These are phyloP conservation scores for Plectropomus leopardus DNA, from an alignment of 2,113 vertebrate species.

Conservation along the genomic window DNA sequence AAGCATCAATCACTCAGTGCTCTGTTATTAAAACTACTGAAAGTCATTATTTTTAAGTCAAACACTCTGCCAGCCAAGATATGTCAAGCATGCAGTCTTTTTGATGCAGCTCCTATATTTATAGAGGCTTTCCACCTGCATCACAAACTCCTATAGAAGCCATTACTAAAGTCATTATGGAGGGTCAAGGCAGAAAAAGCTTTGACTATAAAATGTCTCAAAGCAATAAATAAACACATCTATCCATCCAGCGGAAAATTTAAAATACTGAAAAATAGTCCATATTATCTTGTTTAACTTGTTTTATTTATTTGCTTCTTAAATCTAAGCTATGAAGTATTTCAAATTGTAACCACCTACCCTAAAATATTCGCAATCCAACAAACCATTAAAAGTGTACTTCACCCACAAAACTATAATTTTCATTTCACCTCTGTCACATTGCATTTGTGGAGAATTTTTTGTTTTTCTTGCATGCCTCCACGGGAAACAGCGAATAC, in stretches of 20 bases:
- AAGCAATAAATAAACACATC: not conserved
- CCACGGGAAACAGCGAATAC: no score
- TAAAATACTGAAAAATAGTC: not conserved
- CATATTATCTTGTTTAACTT: not conserved
- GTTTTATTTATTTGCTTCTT: not conserved
- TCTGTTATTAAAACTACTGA: slow-evolving; percentile 51
- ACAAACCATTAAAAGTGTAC: not conserved
- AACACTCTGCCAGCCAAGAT: slow-evolving; percentile 14
- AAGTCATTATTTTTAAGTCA: slow-evolving; percentile 23
- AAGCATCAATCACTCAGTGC: slow-evolving; percentile 30
- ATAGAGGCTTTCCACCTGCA: slow-evolving; percentile 16
- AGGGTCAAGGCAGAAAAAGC: not conserved
- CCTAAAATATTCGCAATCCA: not conserved
- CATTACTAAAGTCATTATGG: not conserved
- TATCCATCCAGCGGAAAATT: not conserved
- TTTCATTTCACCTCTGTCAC: no score
- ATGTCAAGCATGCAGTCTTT: slow-evolving; percentile 30
- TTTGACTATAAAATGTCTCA: not conserved
- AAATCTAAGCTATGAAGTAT: no score
- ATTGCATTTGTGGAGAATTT: no score
- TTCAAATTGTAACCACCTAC: not conserved
- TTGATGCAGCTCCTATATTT: slow-evolving; percentile 1
- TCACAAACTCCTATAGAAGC: slow-evolving; percentile 1
- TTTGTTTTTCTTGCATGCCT: no score
- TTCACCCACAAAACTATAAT: no score